Base-by-base conservation (phyloP, 2,888 invertebrate species). In the Anodontia alba region DNA sequence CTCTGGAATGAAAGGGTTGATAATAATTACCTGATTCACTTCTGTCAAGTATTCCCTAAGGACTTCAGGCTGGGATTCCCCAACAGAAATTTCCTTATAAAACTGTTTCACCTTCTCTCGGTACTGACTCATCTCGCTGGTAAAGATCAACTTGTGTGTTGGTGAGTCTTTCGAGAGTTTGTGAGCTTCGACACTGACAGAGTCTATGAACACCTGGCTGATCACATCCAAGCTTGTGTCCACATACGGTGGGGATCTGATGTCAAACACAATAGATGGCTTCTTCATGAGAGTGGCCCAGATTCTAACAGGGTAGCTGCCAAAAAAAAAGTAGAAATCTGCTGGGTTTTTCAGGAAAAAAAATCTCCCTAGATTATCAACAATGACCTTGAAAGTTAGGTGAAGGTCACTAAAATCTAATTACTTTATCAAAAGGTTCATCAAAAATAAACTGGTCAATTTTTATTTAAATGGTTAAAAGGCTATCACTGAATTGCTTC, bases 201-300 rank as follows among this genome's bases (percentile, higher is more conserved):
- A 79, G 38, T 89, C 89, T 26, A 88, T 87, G 23, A 89, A 83
- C 7, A 84, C 84, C 43, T 88, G 86, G 26, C 78, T 84, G 31
- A 89, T 76, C 23, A 88, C 82, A 17, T 88, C 83, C 54, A 89
- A 76, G 57, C 83, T 83, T 7, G 80, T 80, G 15, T 85, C 84
- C n/a, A 87, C 84, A 66, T 87, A 83, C 7, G 49, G 33, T 1
- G 86, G 86, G n/a, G 77, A 73, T 7, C 72, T 26, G 12, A 88
- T 76, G 78, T 89, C 89, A 83, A 88, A 89, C 67, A 87, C 42
- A n/a, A 75, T 57, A n/a, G 83, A 73, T 23, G 89, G 89, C 23
- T 75, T 69, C 51, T 78, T 80, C 31, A 88, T 83, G 38, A 88
- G 79, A 0, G 69, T 66, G 3, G 83, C 86, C 86, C 85, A 87